Evolutionary conservation across 1,140 invertebrate species (phyloP).

Genomic region (Pseudomyrmex flavicornis): DNA sequence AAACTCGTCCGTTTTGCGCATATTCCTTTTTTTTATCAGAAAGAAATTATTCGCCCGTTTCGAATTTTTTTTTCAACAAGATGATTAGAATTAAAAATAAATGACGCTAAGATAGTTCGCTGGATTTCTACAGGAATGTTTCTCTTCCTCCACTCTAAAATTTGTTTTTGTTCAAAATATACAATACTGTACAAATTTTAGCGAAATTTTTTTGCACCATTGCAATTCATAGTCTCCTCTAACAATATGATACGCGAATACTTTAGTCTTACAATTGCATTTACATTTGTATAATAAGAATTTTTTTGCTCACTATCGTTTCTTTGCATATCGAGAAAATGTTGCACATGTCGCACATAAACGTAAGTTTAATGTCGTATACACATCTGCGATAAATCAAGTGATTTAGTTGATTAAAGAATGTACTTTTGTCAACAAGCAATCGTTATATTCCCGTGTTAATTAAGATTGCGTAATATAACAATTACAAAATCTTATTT

Average conservation of each 20-base stretch:
- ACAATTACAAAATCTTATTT: slow-evolving; percentile 52
- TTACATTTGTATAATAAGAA: background rate
- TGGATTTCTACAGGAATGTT: slow-evolving; percentile 28
- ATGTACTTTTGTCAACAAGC: slow-evolving; percentile 5
- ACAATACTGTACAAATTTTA: background rate
- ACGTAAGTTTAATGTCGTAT: slow-evolving; percentile 14
- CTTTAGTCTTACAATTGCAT: slow-evolving; percentile 6
- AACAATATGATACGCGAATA: background rate
- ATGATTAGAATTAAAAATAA: slow-evolving; percentile 38
- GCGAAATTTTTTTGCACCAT: background rate
- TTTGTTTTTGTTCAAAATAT: slow-evolving; percentile 15
- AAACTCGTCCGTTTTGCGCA: too few species aligned
- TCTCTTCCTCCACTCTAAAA: slow-evolving; percentile 24
- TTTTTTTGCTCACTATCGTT: background rate
- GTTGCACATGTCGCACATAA: slow-evolving; percentile 4
- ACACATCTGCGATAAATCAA: slow-evolving; percentile 12
- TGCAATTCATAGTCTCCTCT: background rate
- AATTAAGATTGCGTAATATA: slow-evolving; percentile 34
- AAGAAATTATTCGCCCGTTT: too few species aligned
- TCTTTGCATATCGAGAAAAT: background rate
- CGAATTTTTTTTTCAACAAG: background rate
- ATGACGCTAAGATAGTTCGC: slow-evolving; percentile 23
- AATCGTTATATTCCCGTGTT: background rate
- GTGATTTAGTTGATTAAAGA: slow-evolving; percentile 18
- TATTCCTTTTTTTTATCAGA: too few species aligned